Evolutionary conservation across 2,888 invertebrate genomes (phyloP).

Genomic region (Acronicta psi): DNA sequence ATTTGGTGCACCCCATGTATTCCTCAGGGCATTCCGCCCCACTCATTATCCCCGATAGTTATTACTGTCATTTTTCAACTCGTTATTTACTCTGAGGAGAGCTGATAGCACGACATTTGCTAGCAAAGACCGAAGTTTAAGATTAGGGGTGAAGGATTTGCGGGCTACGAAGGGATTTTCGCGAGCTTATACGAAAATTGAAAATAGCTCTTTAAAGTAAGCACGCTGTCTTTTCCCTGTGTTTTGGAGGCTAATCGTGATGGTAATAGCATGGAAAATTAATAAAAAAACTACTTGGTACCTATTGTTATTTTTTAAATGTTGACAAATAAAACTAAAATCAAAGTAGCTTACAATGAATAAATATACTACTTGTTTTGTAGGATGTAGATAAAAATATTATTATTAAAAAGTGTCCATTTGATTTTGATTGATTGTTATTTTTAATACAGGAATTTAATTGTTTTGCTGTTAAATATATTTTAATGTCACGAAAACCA

Average conservation of each 20-base stretch:
- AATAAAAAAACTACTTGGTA: no score
- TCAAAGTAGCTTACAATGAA: no score
- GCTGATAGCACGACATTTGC: slow-evolving; percentile 87
- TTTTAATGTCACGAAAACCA: slow-evolving; percentile 14
- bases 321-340: no score
- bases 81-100: slow-evolving; percentile 88
- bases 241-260: slow-evolving; percentile 58
- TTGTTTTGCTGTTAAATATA: no score
- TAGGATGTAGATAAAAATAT: no score
- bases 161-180: slow-evolving; percentile 69
- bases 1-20: slow-evolving; percentile 86
- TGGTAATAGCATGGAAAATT: slow-evolving; percentile 36
- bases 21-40: slow-evolving; percentile 86
- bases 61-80: slow-evolving; percentile 89
- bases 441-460: no score
- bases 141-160: slow-evolving; percentile 82
- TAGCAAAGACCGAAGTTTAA: slow-evolving; percentile 76
- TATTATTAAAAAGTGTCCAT: neutral
- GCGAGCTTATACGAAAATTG: slow-evolving; percentile 81
- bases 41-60: slow-evolving; percentile 88
- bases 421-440: neutral
- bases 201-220: slow-evolving; percentile 81
- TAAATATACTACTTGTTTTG: no score
- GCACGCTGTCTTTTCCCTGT: slow-evolving; percentile 56
- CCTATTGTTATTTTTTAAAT: no score